Percentiles rank a stretch among this genome's conserved stretches.
Conservation (phyloP, 2,888 invertebrate species). For the Trichogramma evanescens region DNA sequence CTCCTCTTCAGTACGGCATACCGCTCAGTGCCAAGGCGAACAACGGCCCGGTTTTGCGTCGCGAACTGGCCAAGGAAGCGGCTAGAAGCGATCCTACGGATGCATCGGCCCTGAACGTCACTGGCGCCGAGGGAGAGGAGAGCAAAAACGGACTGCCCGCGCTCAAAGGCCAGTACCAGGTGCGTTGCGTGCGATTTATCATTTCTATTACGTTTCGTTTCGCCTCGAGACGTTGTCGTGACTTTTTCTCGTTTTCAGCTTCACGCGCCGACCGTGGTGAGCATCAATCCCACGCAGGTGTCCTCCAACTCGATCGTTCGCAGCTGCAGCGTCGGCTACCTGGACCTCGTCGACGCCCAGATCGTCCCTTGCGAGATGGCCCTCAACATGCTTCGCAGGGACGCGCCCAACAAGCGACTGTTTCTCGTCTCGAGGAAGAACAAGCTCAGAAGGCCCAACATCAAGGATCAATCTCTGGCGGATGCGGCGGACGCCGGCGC, state of each 20-base stretch:
- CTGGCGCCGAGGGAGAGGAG: conserved; percentile 15
- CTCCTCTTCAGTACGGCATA: too few species aligned
- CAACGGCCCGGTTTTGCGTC: background rate
- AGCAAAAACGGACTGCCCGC: conserved; percentile 13
- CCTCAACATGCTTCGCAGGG: conserved; percentile 62
- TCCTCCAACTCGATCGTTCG: conserved; percentile 67
- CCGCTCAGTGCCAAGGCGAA: too few species aligned
- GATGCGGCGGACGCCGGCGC: conserved; percentile 23
- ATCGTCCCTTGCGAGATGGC: conserved; percentile 70
- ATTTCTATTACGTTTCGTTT: background rate
- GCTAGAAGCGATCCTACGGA: background rate
- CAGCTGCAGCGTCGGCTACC: conserved; percentile 82
- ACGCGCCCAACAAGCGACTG: conserved; percentile 66
- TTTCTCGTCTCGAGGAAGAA: conserved; percentile 66
- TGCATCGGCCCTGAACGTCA: background rate
- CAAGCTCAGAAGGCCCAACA: conserved; percentile 43
- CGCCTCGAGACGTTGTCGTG: background rate
- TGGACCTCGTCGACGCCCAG: conserved; percentile 74
- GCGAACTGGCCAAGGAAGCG: background rate
- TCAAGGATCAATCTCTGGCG: conserved; percentile 42
- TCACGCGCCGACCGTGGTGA: conserved; percentile 54
- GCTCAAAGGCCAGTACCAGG: conserved; percentile 19
- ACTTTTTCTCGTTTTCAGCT: conserved; percentile 8
- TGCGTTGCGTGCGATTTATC: background rate
- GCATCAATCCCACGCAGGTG: conserved; percentile 56